phyloP scores from a whole-genome alignment of 2,797 vertebrate genomes.

The Bovichtus diacanthus region DNA sequence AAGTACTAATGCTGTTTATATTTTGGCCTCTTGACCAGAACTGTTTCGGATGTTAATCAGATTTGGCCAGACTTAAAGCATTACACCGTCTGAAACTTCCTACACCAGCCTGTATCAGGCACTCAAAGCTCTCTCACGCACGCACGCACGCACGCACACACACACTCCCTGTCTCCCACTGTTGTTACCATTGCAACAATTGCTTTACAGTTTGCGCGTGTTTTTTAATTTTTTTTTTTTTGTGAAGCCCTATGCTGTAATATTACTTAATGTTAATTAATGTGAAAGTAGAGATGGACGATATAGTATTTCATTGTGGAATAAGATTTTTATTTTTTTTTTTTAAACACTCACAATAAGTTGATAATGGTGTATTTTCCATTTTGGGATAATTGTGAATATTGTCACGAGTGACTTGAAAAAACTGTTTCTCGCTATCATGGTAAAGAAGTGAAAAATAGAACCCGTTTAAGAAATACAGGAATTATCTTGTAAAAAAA shows the following conservation, averaged over 20 bases:
- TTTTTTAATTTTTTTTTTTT: background rate
- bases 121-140: slow-evolving; percentile 44
- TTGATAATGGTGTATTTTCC: too few species aligned
- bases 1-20: slow-evolving; percentile 16
- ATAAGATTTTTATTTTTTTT: too few species aligned
- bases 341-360: too few species aligned
- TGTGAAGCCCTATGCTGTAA: background rate
- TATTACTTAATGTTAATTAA: too few species aligned
- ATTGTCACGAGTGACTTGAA: too few species aligned
- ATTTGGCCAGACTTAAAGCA: slow-evolving; percentile 73
- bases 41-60: slow-evolving; percentile 63
- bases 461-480: too few species aligned
- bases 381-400: too few species aligned
- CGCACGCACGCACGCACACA: slow-evolving; percentile 9
- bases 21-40: slow-evolving; percentile 43
- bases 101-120: slow-evolving; percentile 61
- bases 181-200: slow-evolving; percentile 21
- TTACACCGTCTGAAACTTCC: slow-evolving; percentile 68
- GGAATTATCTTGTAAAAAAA: too few species aligned
- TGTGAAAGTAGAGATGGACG: too few species aligned
- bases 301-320: too few species aligned
- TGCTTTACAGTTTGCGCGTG: background rate
- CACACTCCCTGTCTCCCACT: slow-evolving; percentile 13
- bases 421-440: too few species aligned
- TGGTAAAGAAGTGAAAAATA: too few species aligned